These are phyloP conservation scores for Plecotus auritus DNA, from an alignment of 2,113 vertebrate genomes.

Conservation along the genomic window DNA sequence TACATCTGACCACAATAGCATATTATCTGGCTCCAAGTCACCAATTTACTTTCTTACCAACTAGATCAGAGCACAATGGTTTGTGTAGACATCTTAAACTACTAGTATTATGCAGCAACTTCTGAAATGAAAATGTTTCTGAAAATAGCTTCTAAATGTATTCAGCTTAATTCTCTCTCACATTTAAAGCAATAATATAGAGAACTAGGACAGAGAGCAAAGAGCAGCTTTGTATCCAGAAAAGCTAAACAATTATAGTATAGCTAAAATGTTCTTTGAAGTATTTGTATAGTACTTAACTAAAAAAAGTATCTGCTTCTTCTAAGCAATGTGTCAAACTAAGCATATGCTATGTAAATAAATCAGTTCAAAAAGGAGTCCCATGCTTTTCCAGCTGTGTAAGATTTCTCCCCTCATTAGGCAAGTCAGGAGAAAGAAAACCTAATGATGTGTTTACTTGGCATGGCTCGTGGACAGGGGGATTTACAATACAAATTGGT, in stretches of 20 bases:
- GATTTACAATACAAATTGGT: neutral
- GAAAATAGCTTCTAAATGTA: neutral
- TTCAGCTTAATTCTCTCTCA: slow-evolving; percentile 34
- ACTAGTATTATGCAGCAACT: neutral
- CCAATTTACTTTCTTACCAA: neutral
- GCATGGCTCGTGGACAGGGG: neutral
- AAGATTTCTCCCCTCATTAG: slow-evolving; percentile 41
- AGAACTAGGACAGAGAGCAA: slow-evolving; percentile 28
- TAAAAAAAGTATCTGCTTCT: slow-evolving; percentile 47
- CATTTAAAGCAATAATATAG: slow-evolving; percentile 20
- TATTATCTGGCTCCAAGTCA: neutral
- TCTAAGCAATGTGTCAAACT: slow-evolving; percentile 60
- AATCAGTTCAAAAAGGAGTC: slow-evolving; percentile 32
- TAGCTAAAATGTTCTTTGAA: slow-evolving; percentile 71
- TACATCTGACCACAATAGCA: neutral
- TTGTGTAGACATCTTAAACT: slow-evolving; percentile 12
- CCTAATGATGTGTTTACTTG: slow-evolving; percentile 31
- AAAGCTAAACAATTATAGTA: slow-evolving; percentile 27
- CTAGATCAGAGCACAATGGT: neutral
- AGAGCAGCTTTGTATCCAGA: slow-evolving; percentile 20
- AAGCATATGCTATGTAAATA: slow-evolving; percentile 48
- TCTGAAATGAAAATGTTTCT: slow-evolving; percentile 32
- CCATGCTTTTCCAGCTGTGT: slow-evolving; percentile 9
- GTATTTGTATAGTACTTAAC: slow-evolving; percentile 14
- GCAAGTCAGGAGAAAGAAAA: slow-evolving; percentile 32